Conservation (phyloP, 1,140 invertebrate species). For the Holcopasites calliopsidis region DNA sequence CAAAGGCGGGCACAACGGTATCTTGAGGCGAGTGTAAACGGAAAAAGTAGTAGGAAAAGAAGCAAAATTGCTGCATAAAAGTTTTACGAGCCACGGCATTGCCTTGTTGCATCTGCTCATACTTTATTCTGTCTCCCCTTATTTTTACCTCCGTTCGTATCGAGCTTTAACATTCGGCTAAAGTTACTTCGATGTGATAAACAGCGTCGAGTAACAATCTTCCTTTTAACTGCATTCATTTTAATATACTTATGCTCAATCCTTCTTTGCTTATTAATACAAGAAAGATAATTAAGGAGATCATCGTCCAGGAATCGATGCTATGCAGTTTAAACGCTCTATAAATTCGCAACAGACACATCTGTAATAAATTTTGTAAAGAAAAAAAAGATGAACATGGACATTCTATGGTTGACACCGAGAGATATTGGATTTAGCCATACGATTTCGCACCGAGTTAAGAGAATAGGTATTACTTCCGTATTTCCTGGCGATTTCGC, state of each 20-base stretch:
- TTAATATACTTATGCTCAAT: too few species aligned
- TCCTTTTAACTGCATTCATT: neutral
- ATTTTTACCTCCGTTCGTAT: constrained; percentile 53
- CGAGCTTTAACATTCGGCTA: constrained; percentile 60
- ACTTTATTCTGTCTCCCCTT: constrained; percentile 65
- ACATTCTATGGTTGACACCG: constrained; percentile 28
- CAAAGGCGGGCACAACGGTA: constrained; percentile 53
- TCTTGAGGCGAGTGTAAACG: constrained; percentile 13
- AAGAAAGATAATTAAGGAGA: too few species aligned
- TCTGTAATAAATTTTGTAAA: too few species aligned
- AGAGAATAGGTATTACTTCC: constrained; percentile 26
- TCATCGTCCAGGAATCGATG: too few species aligned
- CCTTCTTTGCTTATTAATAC: too few species aligned
- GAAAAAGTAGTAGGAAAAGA: constrained; percentile 49
- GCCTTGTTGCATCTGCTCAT: constrained; percentile 72
- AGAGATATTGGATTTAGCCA: constrained; percentile 31
- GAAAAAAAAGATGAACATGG: too few species aligned
- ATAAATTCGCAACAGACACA: too few species aligned
- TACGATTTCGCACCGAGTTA: constrained; percentile 1
- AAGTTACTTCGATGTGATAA: constrained; percentile 67
- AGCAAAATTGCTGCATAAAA: constrained; percentile 69
- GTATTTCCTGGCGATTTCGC: constrained; percentile 44
- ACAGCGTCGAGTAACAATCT: constrained; percentile 42
- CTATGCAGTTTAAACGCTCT: too few species aligned
- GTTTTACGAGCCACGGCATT: constrained; percentile 68